These are phyloP conservation scores for Gallinago undulata DNA, from an alignment of 2,113 vertebrate genomes.

Conservation along the genomic window DNA sequence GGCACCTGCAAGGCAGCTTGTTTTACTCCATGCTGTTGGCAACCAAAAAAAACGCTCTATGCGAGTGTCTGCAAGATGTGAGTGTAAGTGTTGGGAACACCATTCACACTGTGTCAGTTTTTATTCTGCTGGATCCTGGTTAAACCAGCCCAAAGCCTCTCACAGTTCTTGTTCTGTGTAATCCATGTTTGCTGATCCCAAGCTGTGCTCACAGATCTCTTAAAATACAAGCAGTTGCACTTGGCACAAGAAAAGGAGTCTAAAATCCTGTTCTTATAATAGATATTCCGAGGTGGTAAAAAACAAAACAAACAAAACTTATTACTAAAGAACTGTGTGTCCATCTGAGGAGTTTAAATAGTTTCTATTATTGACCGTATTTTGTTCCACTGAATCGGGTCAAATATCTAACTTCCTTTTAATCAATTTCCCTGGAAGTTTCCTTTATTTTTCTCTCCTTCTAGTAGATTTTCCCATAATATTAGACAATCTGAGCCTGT, in stretches of 20 bases:
- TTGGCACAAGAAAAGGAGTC: not conserved
- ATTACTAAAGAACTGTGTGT: conserved; percentile 29
- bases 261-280: conserved; percentile 47
- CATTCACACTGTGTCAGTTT: not conserved
- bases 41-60: not conserved
- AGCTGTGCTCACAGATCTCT: not conserved
- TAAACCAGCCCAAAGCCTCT: not conserved
- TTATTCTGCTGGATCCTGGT: not conserved
- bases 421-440: conserved; percentile 70
- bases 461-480: conserved; percentile 70
- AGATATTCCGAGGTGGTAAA: conserved; percentile 25
- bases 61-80: not conserved
- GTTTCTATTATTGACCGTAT: conserved; percentile 37
- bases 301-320: conserved; percentile 48
- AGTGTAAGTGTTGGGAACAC: not conserved
- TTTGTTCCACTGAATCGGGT: conserved; percentile 54
- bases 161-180: not conserved
- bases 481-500: conserved; percentile 56
- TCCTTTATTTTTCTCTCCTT: conserved; percentile 66
- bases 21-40: not conserved
- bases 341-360: conserved; percentile 42
- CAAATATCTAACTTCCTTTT: conserved; percentile 60
- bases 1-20: not conserved
- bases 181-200: not conserved
- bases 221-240: not conserved